Conservation (phyloP, 2,113 vertebrate species). For the Myocastor coypus region DNA sequence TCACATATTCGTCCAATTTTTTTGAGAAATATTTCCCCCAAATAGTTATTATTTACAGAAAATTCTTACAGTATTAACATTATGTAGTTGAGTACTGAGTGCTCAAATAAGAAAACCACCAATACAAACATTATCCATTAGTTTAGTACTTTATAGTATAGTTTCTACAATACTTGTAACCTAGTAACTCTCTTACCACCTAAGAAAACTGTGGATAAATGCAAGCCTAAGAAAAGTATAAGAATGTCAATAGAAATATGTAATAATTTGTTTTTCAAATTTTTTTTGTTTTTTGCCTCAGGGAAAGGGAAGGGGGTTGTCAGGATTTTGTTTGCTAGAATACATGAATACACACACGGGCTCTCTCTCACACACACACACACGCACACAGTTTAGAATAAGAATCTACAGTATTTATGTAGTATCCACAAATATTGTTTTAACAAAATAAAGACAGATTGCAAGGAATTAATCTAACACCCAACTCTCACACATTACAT, state of each 20-base stretch:
- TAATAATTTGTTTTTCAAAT: neutral
- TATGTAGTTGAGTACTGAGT: neutral
- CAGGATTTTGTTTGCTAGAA: conserved; percentile 10
- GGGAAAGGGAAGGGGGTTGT: neutral
- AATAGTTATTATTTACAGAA: conserved; percentile 38
- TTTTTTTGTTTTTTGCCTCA: neutral
- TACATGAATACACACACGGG: neutral
- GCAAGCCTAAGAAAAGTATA: neutral
- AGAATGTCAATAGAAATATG: conserved; percentile 24
- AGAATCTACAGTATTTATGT: conserved; percentile 42
- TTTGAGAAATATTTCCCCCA: conserved; percentile 10
- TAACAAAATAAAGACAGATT: conserved; percentile 75
- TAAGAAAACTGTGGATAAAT: conserved; percentile 46
- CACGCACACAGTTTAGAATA: neutral
- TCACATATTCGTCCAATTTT: conserved; percentile 22
- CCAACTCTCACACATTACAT: conserved; percentile 67
- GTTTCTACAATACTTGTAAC: neutral
- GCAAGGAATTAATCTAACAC: conserved; percentile 72
- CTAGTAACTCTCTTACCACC: neutral
- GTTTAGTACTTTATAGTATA: conserved; percentile 15
- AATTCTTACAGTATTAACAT: neutral
- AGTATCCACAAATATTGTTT: conserved; percentile 22
- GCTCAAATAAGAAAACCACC: neutral
- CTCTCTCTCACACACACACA: neutral
- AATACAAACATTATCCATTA: neutral